A percentile compares a stretch with the other conserved stretches of the same genome.
Conservation (phyloP, 2,797 vertebrate species). For the Epinephelus malabaricus region DNA sequence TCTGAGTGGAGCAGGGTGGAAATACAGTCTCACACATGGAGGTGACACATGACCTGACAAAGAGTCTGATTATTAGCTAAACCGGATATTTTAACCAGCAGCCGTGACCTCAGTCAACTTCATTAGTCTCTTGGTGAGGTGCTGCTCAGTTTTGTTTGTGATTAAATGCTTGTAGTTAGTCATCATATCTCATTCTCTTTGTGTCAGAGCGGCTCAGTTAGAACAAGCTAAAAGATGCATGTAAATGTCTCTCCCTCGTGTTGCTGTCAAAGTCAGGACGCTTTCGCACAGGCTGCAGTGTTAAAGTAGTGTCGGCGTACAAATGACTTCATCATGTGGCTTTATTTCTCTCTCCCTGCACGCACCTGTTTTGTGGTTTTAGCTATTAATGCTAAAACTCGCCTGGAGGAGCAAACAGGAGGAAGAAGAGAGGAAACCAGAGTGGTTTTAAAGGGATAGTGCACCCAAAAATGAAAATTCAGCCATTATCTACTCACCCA, state of each 20-base stretch:
- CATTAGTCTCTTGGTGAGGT: not conserved
- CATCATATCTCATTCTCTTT: not conserved
- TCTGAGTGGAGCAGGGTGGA: not conserved
- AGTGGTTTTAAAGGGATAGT: no score
- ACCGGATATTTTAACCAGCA: not conserved
- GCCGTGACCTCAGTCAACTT: no score
- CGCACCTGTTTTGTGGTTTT: no score
- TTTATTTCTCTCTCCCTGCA: no score
- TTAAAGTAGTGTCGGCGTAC: no score
- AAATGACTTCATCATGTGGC: no score
- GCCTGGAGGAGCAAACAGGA: not conserved
- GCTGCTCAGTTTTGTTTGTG: not conserved
- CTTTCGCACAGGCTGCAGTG: no score
- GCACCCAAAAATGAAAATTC: no score
- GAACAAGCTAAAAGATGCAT: not conserved
- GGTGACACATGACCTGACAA: no score
- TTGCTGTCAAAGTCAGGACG: not conserved
- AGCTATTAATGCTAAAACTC: no score
- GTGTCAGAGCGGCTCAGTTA: not conserved
- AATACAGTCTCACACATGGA: not conserved
- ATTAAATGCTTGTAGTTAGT: not conserved
- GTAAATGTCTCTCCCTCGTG: not conserved
- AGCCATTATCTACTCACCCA: no score
- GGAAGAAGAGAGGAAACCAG: no score
- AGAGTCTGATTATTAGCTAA: not conserved